Evolutionary conservation across 2,888 invertebrate species (phyloP).

Genomic region (Ramazzottius varieornatus): DNA sequence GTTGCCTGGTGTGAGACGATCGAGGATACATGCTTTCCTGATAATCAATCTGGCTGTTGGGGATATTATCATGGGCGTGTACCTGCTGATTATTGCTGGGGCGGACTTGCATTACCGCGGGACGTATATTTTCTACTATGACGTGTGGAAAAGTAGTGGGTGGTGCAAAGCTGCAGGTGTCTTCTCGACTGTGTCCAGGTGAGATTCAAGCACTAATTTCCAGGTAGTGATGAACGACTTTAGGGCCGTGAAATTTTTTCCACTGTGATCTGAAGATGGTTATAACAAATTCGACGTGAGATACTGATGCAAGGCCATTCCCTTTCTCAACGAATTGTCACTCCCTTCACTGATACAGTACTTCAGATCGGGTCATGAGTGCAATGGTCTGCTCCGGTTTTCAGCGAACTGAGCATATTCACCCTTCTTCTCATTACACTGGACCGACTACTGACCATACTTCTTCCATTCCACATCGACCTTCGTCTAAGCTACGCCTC

Average conservation of each 20-base stretch:
- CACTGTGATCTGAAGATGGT: no score
- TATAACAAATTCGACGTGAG: no score
- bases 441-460: slow-evolving; percentile 21
- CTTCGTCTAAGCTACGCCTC: slow-evolving; percentile 11
- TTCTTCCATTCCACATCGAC: slow-evolving; percentile 20
- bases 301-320: no score
- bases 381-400: no score
- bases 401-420: slow-evolving; percentile 20
- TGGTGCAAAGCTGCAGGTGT: slow-evolving; percentile 22
- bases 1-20: slow-evolving; percentile 7
- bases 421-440: slow-evolving; percentile 21
- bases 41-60: slow-evolving; percentile 23
- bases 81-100: slow-evolving; percentile 20
- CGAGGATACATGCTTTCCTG: slow-evolving; percentile 25
- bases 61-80: slow-evolving; percentile 23
- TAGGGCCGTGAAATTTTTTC: no score
- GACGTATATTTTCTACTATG: slow-evolving; percentile 22
- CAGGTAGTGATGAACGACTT: no score
- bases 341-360: no score
- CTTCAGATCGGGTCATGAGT: no score
- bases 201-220: no score
- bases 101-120: slow-evolving; percentile 24
- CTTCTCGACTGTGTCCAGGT: slow-evolving; percentile 19
- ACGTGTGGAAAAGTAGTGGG: slow-evolving; percentile 17
- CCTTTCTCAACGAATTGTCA: no score